Evolutionary conservation across 2,888 invertebrate species (phyloP), one percentile per base, ranked within the genome.

Genomic region (Meandrusa payeni): DNA sequence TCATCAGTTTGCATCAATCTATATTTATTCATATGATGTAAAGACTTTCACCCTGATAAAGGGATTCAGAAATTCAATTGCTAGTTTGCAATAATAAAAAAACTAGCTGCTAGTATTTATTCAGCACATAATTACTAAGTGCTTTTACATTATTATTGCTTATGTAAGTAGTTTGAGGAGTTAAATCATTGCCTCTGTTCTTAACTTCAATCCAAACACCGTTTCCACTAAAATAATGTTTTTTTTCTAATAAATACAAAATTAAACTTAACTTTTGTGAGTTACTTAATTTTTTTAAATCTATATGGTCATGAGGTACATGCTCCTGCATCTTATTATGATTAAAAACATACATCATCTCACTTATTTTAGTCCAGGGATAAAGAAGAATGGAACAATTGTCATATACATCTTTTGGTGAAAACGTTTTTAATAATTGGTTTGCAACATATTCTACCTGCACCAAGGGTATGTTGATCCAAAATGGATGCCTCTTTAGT

Each of bases 141-240:
- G n/a, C n/a, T n/a, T n/a, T n/a, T n/a, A n/a, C n/a, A n/a, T n/a
- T n/a, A n/a, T n/a, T n/a, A n/a, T n/a, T n/a, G n/a, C n/a, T n/a
- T n/a, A n/a, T n/a, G n/a, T n/a, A n/a, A n/a, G n/a, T 4, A 29
- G 9, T 32, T 40, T 40, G 23, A 11, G 3, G 28, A 34, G 19
- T 1, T 5, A 38, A 13, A 41, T 51, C 47, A 12, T 27, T 37
- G 48, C 43, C 55, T 54, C 61, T 74, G 41, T 54, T 64, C 58
- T 77, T 82, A 41, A 81, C 80, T 54, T 81, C 85, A 48, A 55
- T 57, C 88, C 88, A 88, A 1, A 88, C 74, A 34, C 88, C 88
- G 70, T 87, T 86, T 13, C 86, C 15, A 15, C 2, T 15, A 15
- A 15, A 15, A 4, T 15, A 15, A 15, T 15, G 15, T 3, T 15